Percentiles rank a stretch among this genome's conserved stretches.
phyloP scores from a whole-genome alignment of 2,797 vertebrate genomes.

The Amphiprion clarkii region DNA sequence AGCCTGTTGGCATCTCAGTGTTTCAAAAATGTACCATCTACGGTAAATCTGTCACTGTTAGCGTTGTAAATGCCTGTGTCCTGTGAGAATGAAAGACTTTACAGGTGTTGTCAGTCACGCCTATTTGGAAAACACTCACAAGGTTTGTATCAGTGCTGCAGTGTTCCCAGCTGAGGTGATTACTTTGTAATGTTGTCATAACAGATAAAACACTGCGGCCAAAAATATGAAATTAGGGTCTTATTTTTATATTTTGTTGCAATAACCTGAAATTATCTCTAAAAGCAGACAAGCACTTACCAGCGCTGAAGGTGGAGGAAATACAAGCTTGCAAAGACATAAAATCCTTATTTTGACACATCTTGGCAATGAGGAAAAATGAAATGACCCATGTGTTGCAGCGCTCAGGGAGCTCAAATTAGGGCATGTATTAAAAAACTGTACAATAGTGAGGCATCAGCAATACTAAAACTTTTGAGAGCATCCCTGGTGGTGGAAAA shows the following conservation, averaged over 20 bases:
- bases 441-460: constrained; percentile 50
- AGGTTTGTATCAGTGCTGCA: no score
- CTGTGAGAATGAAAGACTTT: no score
- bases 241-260: background rate
- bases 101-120: no score
- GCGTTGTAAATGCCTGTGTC: no score
- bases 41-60: no score
- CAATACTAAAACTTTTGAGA: constrained; percentile 44
- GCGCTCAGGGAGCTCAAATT: constrained; percentile 38
- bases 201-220: background rate
- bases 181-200: background rate
- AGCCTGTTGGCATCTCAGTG: no score
- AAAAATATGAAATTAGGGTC: background rate
- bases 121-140: no score
- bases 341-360: constrained; percentile 12
- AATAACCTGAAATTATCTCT: background rate
- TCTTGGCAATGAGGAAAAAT: constrained; percentile 48
- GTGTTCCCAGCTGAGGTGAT: no score
- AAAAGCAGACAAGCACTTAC: background rate
- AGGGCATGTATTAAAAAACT: constrained; percentile 43
- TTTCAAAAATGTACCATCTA: no score
- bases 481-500: constrained; percentile 43
- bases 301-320: background rate
- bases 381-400: constrained; percentile 20
- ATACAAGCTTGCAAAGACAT: constrained; percentile 2